Base-by-base conservation (phyloP, 2,113 vertebrate genomes). In the Rynchops niger region DNA sequence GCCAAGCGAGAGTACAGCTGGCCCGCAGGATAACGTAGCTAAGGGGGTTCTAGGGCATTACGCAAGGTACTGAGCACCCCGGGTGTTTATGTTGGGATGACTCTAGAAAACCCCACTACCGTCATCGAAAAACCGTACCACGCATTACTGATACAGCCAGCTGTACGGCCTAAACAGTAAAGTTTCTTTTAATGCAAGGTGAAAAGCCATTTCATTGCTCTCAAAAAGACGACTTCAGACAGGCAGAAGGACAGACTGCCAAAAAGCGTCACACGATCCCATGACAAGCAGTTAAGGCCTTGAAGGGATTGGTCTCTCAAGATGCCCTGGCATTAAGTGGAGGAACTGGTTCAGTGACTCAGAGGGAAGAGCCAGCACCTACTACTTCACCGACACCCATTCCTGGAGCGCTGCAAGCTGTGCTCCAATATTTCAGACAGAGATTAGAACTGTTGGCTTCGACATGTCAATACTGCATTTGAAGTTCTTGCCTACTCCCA, bases 301-400 rank as follows among this genome's bases (percentile, higher is more conserved):
- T 63, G 38, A 70, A 90, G 76, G 45, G 69, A 61, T 90, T 65
- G 69, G 34, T 59, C 23, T 85, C 94, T 87, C 53, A 30, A 58
- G 77, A 82, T 67, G 40, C 73, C 69, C 61, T 49, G 65, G 77
- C 77, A 74, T 49, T 66, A 95, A 74, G 72, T 67, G 29, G 73
- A 92, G 47, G 78, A 95, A 94, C 94, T 38, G 74, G 93, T 90
- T 96, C 55, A 32, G 47, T 94, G 84, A 94, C 78, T 95, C 34
- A 56, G 76, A 80, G 53, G 20, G 23, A 94, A 95, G 32, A 85
- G 38, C 45, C 58, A 66, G 81, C 73, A 93, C n/a, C 58, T 69
- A 61, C 42, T 66, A 69, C 53, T 40, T 45, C 82, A 91, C 53
- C 66, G 80, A 58, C 86, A 89, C 77, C 86, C 77, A 36, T 74